Evolutionary conservation across 2,888 invertebrate species (phyloP).

Genomic region (Lepidochitona cinerea): DNA sequence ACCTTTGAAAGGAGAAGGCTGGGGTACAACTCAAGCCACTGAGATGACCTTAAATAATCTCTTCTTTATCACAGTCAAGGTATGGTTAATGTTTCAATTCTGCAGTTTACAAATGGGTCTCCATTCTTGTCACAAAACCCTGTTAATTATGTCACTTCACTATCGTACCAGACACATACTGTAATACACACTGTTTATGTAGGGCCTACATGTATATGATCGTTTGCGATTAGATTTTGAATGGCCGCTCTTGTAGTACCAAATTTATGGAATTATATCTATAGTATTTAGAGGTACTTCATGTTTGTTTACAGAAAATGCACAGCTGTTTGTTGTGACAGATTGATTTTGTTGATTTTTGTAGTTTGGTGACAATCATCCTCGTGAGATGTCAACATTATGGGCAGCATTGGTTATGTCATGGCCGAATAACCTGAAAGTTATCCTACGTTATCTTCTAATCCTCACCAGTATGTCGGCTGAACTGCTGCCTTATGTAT

Average conservation of each 20-base stretch:
- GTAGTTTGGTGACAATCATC: conserved; percentile 95
- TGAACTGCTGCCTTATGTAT: conserved; percentile 90
- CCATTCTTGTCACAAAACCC: too few species aligned
- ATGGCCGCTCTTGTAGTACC: neutral
- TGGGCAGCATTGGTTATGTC: conserved; percentile 95
- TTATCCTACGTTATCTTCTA: conserved; percentile 95
- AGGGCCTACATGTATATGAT: too few species aligned
- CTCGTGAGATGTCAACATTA: conserved; percentile 94
- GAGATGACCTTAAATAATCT: conserved; percentile 99
- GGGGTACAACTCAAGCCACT: conserved; percentile 99
- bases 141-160: too few species aligned
- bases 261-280: neutral
- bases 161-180: too few species aligned
- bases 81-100: too few species aligned
- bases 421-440: conserved; percentile 97
- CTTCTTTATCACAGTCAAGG: conserved; percentile 92
- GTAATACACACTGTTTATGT: too few species aligned
- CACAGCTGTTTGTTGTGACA: neutral
- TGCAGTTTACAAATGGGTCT: too few species aligned
- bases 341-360: conserved; percentile 20
- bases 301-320: neutral
- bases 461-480: conserved; percentile 99
- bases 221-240: neutral
- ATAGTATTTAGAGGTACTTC: neutral
- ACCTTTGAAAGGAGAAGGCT: conserved; percentile 88